Evolutionary conservation across 2,113 vertebrate genomes (phyloP).

Genomic region (Tichodroma muraria): DNA sequence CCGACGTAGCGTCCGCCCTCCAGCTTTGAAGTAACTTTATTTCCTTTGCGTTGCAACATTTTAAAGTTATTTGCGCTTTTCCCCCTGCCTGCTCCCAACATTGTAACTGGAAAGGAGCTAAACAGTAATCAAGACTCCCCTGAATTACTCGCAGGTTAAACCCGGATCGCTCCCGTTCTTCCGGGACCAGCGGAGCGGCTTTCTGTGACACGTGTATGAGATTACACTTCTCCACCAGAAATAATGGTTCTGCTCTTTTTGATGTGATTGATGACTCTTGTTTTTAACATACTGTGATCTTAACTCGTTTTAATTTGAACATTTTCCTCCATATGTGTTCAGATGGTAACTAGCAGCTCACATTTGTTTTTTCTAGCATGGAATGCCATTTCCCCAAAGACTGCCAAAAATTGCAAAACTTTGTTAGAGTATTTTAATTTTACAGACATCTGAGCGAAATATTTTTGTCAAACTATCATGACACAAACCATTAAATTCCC

Average conservation of each 20-base stretch:
- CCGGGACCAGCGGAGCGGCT: background rate
- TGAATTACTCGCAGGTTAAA: no score
- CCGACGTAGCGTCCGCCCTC: background rate
- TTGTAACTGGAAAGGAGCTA: background rate
- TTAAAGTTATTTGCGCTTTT: background rate
- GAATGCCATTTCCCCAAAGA: slow-evolving; percentile 12
- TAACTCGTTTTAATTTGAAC: background rate
- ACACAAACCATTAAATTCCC: slow-evolving; percentile 15
- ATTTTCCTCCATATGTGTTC: background rate
- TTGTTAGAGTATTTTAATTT: slow-evolving; percentile 32
- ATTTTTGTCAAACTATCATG: slow-evolving; percentile 43
- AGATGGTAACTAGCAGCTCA: background rate
- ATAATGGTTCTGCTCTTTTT: background rate
- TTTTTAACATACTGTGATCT: slow-evolving; percentile 41
- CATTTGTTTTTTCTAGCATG: slow-evolving; percentile 16
- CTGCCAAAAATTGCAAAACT: slow-evolving; percentile 34
- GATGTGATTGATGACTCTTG: slow-evolving; percentile 21
- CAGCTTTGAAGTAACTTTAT: background rate
- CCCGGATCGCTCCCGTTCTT: rapidly evolving
- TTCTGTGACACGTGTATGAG: background rate
- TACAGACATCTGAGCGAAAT: background rate
- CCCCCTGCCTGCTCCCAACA: background rate
- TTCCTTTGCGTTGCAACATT: background rate
- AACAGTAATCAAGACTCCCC: background rate
- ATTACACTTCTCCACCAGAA: background rate